Base-by-base conservation (phyloP, 1,140 invertebrate genomes). In the Riptortus pedestris region DNA sequence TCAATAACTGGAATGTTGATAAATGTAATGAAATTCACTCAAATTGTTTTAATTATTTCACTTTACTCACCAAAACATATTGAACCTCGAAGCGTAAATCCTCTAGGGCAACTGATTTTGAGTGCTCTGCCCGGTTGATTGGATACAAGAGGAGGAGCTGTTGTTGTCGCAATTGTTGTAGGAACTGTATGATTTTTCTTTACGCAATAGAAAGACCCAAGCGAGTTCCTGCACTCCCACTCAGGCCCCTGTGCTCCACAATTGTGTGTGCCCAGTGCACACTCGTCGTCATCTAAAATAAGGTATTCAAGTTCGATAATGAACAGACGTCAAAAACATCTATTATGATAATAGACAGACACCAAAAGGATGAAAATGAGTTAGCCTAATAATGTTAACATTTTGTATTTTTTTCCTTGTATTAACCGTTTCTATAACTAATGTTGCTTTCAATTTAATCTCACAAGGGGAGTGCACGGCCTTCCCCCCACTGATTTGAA, bases 261-360 rank as follows among this genome's bases (percentile, higher is more conserved):
- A 70, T 90, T 87, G 72, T 97, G 84, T 0, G 83, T 88, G 4
- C 85, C 84, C 1, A 91, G 75, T 0, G 74, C 67, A 71, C 96
- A 99, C 75, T 98, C 96, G 74, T 98, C 88, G 68, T 96, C 87
- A 74, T 98, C 95, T 90, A 69, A 65, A 61, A 38, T 38, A 38
- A 38, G 16, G 16, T 38, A 9, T 5, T 38, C 16, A 38, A 9
- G n/a, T n/a, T n/a, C n/a, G n/a, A n/a, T n/a, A n/a, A n/a, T n/a
- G n/a, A n/a, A n/a, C n/a, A n/a, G n/a, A n/a, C n/a, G n/a, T n/a
- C n/a, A n/a, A n/a, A n/a, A n/a, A n/a, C n/a, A n/a, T n/a, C n/a
- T n/a, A n/a, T n/a, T n/a, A n/a, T n/a, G n/a, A n/a, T n/a, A n/a
- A n/a, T n/a, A n/a, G n/a, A n/a, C n/a, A n/a, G n/a, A n/a, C n/a